Base-by-base conservation (phyloP, 2,888 invertebrate species). In the Sepioteuthis lessoniana region DNA sequence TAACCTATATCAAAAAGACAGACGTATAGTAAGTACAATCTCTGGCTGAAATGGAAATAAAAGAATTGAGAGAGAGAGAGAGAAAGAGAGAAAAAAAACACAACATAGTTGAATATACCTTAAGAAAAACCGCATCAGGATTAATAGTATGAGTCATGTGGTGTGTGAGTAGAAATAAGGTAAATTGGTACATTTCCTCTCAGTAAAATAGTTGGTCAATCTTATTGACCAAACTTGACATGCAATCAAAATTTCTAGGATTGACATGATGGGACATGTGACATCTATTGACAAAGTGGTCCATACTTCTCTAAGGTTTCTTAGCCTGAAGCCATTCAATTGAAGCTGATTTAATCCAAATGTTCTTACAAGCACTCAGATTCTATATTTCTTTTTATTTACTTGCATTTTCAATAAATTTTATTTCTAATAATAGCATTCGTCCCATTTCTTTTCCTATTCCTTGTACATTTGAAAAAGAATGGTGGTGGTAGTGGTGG, bases 141-240 rank as follows among this genome's bases (percentile, higher is more conserved):
- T 76, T 76, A 76, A 76, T 76, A 76, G 76, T 76, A 76, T 35
- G n/a, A 76, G 76, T 76, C 76, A 76, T 76, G 76, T 35, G 76
- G 76, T 76, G 76, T 76, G n/a, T 76, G n/a, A 76, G 76, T n/a
- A 76, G 76, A 76, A 76, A n/a, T 76, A 76, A 35, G 76, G 76
- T 76, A 76, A 76, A 76, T 76, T 76, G 76, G 76, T 76, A 76
- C 76, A 76, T 76, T 76, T 76, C 76, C 76, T 76, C n/a, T 76
- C n/a, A 76, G n/a, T n/a, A 76, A 76, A 76, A 76, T 76, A 76
- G n/a, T 35, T 76, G 76, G 76, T 76, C 76, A 76, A 76, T 76
- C n/a, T n/a, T n/a, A 76, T 76, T 76, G 76, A 76, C 76, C n/a
- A 76, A 76, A n/a, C 76, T 76, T 76, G 76, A 76, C 76, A 76